Base-by-base conservation (phyloP, 2,888 invertebrate species). In the Trichogramma evanescens region DNA sequence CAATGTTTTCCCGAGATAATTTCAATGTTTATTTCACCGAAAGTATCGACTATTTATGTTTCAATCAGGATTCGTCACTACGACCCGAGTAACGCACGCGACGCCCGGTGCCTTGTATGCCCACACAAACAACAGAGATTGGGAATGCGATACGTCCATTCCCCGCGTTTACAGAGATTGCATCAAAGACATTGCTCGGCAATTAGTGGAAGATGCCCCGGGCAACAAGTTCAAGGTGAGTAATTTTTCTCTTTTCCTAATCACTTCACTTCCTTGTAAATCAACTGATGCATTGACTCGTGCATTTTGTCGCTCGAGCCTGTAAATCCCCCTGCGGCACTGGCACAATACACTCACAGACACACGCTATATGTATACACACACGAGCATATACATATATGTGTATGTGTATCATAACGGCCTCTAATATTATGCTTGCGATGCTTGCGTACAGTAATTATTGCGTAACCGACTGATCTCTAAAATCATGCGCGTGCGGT, bases 11-110 rank as follows among this genome's bases (percentile, higher is more conserved):
- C 26, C 26, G 26, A 26, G 26, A 26, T 26, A 26, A 26, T 26
- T 26, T 26, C 26, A 26, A 26, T 26, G 2, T 2, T 2, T 2
- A 26, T 3, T 26, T 26, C 26, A 26, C 2, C 26, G 26, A 26
- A 26, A 2, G 26, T 26, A 26, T 26, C 26, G 26, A 26, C 3
- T 26, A 26, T 26, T 26, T 26, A 2, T 26, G 26, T 26, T 26
- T 26, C 26, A 26, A 26, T 26, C 66, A 79, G 84, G 86, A 6
- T 81, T 88, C 53, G 86, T 87, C 9, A 88, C 87, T 2, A 86
- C 84, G 0, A 85, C 86, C 3, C 78, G 86, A 40, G 79, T 87
- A 38, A 86, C 86, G 3, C 86, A 87, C 66, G 86, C 86, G 1
- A 86, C 86, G 5, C 86, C 86, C 0, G 84, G 84, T 0, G 81